Evolutionary conservation across 2,113 vertebrate genomes (phyloP).

Genomic region (Myotis davidii): DNA sequence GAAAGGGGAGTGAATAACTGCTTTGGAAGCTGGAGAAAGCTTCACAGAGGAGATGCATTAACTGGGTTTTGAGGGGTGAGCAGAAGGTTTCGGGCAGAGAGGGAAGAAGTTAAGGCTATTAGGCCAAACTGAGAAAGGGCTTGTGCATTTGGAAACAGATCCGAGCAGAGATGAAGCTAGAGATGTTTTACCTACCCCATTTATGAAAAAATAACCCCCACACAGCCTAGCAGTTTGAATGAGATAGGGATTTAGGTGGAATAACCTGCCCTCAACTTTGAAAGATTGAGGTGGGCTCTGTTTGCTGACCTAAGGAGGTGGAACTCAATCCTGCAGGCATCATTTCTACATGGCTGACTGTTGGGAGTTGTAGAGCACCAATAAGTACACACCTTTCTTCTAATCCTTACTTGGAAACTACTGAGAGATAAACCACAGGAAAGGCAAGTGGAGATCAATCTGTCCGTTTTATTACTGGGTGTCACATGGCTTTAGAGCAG

Average conservation of each 20-base stretch:
- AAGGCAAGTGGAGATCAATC: background rate
- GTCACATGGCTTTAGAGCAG: background rate
- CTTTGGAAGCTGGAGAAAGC: background rate
- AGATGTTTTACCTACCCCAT: background rate
- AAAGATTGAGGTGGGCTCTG: background rate
- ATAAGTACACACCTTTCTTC: background rate
- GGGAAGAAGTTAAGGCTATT: background rate
- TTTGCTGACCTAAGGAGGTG: background rate
- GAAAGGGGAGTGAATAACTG: background rate
- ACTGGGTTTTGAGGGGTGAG: background rate
- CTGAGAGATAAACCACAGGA: background rate
- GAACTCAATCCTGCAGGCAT: background rate
- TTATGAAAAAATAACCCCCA: background rate
- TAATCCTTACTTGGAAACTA: background rate
- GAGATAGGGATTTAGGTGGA: background rate
- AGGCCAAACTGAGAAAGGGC: background rate
- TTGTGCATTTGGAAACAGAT: conserved; percentile 9
- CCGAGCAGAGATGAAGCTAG: background rate
- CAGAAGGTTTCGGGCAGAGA: background rate
- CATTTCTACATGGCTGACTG: background rate
- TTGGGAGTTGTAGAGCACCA: background rate
- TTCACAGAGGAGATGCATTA: background rate
- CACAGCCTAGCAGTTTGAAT: background rate
- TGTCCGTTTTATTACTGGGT: background rate
- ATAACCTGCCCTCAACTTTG: background rate